phyloP scores from a whole-genome alignment of 2,888 invertebrate species.

The Homarus gammarus region DNA sequence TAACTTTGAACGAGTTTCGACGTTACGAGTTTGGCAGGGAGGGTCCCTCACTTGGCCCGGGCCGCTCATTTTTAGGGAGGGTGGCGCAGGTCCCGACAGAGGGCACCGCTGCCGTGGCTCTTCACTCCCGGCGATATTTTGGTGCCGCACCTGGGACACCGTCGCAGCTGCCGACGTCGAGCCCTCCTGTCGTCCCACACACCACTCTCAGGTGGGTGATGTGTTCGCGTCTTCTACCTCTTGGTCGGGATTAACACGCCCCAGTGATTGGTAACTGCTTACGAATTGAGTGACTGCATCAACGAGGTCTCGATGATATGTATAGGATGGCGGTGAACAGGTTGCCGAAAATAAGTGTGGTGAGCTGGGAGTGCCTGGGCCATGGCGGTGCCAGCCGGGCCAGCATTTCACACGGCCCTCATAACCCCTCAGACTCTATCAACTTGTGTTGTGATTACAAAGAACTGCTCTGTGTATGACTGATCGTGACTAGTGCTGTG shows the following conservation, averaged over 20 bases:
- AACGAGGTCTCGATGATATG: neutral
- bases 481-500: neutral
- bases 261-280: neutral
- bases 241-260: neutral
- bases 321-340: neutral
- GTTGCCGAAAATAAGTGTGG: conserved; percentile 18
- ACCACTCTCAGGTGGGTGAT: neutral
- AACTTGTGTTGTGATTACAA: neutral
- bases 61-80: conserved; percentile 6
- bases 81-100: conserved; percentile 23
- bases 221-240: neutral
- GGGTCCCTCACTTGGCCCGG: conserved; percentile 24
- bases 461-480: neutral
- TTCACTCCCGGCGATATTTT: conserved; percentile 34
- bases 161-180: neutral
- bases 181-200: neutral
- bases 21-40: conserved; percentile 5
- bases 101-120: conserved; percentile 10
- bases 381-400: neutral
- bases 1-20: neutral
- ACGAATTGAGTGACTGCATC: neutral
- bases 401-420: neutral
- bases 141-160: conserved; percentile 9
- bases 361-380: neutral
- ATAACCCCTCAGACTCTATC: neutral